Evolutionary conservation across 1,140 invertebrate genomes (phyloP), one percentile per base, ranked within the genome.

Genomic region (Meloidogyne hapla): DNA sequence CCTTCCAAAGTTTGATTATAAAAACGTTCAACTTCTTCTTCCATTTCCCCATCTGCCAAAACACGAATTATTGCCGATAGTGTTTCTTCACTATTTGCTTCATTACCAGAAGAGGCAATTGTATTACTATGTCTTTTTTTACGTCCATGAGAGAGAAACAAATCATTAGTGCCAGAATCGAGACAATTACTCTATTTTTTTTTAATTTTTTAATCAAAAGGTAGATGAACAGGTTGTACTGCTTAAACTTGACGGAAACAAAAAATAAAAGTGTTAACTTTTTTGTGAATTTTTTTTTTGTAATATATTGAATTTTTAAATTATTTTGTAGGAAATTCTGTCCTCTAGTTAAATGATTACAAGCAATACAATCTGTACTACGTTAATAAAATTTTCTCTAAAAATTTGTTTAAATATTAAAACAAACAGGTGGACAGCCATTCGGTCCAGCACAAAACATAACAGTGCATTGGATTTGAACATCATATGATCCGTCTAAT

Each of bases 361-460:
- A 69, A 28, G 38, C 8, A 25, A 18, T 70, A 28, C 26, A 56
- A 26, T 1, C 23, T 61, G 48, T 56, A n/a, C 23, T 21, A 64
- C 21, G 48, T n/a, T n/a, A n/a, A 18, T 5, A 48, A 2, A 15
- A 48, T 18, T 18, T 42, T 13, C 2, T 15, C 38, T 1, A 18
- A 18, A 48, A 48, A n/a, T n/a, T n/a, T n/a, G n/a, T n/a, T n/a
- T n/a, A n/a, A 48, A 18, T n/a, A 3, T 18, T 18, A 48, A 18
- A 18, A 68, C 79, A 79, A 21, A 86, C 81, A 66, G 87, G 83
- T 28, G 85, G 86, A 70, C 85, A 86, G 48, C 85, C 85, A 64
- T 86, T 87, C 8, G 85, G 86, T 76, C 85, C 85, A 38, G 85
- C 85, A 72, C 85, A 86, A 82, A 86, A 86, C 85, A 86, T 86